Percentiles rank a stretch among this genome's conserved stretches.
Evolutionary conservation across 2,888 invertebrate species (phyloP).

Genomic region (Hyalella azteca): DNA sequence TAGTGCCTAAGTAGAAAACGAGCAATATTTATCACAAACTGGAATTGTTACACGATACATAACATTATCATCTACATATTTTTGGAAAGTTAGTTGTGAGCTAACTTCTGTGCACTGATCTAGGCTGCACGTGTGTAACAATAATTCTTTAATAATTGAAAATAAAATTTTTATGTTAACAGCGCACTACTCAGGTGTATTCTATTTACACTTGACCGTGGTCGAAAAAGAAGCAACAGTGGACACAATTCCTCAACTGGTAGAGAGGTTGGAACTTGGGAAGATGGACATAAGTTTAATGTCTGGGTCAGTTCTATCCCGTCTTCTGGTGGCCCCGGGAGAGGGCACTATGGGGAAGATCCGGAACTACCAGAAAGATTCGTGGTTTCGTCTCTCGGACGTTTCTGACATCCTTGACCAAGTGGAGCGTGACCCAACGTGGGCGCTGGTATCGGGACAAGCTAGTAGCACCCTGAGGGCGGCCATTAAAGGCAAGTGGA

Average conservation of each 20-base stretch:
- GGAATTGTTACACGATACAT: no score
- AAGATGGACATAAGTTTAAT: not conserved
- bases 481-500: not conserved
- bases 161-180: not conserved
- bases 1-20: no score
- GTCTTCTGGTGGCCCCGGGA: not conserved
- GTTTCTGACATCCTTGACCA: not conserved
- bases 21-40: no score
- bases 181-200: not conserved
- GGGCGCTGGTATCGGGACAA: not conserved
- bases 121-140: no score
- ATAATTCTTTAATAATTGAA: no score
- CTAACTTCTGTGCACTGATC: no score
- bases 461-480: not conserved
- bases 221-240: not conserved
- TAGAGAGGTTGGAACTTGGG: not conserved
- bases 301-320: not conserved
- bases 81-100: no score
- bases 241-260: not conserved
- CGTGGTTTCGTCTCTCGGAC: not conserved
- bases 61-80: no score
- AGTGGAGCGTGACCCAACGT: not conserved
- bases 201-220: constrained; percentile 13
- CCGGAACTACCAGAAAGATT: not conserved
- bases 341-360: not conserved